These are phyloP conservation scores for Danio tinwini DNA, from an alignment of 2,797 vertebrate species.

Conservation along the genomic window DNA sequence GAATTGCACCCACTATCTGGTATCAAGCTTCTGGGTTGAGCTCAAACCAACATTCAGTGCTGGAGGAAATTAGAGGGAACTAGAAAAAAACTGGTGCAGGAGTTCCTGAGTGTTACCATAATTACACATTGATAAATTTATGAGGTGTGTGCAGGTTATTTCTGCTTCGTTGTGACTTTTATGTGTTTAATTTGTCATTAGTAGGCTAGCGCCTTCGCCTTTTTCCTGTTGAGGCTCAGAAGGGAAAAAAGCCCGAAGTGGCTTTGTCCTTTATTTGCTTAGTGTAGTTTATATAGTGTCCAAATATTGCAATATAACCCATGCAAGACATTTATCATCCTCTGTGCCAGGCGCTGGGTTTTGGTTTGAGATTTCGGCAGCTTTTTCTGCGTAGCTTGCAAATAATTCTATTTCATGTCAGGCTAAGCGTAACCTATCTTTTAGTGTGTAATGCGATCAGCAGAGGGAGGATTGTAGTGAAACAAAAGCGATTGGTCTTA, in stretches of 20 bases:
- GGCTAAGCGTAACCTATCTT: constrained; percentile 50
- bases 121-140: constrained; percentile 77
- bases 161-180: constrained; percentile 68
- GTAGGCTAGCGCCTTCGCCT: constrained; percentile 59
- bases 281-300: constrained; percentile 25
- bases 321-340: constrained; percentile 33
- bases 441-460: constrained; percentile 47
- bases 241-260: constrained; percentile 14
- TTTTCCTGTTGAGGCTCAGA: constrained; percentile 39
- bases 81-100: constrained; percentile 49
- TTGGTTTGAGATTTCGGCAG: constrained; percentile 18
- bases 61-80: constrained; percentile 65
- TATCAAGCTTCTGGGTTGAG: constrained; percentile 62
- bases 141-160: constrained; percentile 70
- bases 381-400: constrained; percentile 26
- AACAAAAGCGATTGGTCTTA: constrained; percentile 51
- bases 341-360: constrained; percentile 11
- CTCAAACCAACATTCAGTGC: constrained; percentile 61
- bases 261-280: constrained; percentile 33
- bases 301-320: constrained; percentile 38
- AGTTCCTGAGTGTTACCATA: constrained; percentile 66
- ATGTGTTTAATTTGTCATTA: constrained; percentile 66
- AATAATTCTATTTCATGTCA: constrained; percentile 46
- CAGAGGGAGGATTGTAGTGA: constrained; percentile 45
- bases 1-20: constrained; percentile 67